Evolutionary conservation across 2,113 vertebrate genomes (phyloP).

Genomic region (Benitochromis conjunctus): DNA sequence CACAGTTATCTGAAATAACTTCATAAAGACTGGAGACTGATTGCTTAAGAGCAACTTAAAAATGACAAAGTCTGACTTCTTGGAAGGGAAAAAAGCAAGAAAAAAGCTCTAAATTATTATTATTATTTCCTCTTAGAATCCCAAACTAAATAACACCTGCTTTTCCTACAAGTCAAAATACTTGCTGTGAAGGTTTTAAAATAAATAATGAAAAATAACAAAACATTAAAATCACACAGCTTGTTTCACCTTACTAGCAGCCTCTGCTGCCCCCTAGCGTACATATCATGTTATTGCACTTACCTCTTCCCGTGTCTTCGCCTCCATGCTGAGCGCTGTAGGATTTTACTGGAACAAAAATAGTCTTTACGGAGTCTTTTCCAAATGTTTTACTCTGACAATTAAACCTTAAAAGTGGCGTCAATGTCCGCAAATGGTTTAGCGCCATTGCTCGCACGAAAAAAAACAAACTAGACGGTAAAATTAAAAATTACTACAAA

Average conservation of each 20-base stretch:
- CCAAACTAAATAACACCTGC: not conserved
- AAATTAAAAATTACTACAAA: not conserved
- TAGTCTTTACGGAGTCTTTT: not conserved
- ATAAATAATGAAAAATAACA: not conserved
- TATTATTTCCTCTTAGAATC: not conserved
- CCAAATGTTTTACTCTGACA: not conserved
- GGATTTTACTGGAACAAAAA: not conserved
- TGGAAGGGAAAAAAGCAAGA: not conserved
- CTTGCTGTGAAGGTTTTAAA: not conserved
- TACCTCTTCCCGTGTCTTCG: not conserved
- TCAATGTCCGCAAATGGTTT: not conserved
- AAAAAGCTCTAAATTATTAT: not conserved
- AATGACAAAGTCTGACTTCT: not conserved
- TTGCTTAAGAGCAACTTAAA: not conserved
- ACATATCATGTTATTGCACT: not conserved
- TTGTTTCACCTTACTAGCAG: not conserved
- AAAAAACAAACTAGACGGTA: not conserved
- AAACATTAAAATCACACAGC: not conserved
- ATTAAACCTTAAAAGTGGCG: not conserved
- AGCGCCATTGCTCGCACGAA: conserved; percentile 13
- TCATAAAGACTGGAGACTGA: not conserved
- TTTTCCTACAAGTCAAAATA: not conserved
- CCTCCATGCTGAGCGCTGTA: not conserved
- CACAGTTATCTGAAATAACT: not conserved
- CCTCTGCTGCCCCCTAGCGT: conserved; percentile 12